Evolutionary conservation across 2,888 invertebrate genomes (phyloP).

Genomic region (Sphaeridia pumilis): DNA sequence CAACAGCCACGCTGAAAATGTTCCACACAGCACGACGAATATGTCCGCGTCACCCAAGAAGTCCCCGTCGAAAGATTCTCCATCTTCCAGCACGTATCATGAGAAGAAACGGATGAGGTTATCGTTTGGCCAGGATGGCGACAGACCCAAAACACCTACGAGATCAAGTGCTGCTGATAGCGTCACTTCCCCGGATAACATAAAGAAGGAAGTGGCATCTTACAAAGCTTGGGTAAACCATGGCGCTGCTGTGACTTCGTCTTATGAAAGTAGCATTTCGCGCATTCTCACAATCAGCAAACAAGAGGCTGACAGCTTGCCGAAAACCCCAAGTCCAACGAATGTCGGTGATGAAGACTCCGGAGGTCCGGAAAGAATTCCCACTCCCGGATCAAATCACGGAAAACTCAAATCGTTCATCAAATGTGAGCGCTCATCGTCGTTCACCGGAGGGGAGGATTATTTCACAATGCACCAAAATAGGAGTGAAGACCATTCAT

Average conservation of each 20-base stretch:
- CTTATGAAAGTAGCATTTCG: background rate
- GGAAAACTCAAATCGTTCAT: background rate
- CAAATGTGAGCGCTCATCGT: background rate
- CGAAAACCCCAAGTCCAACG: constrained; percentile 34
- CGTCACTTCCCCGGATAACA: constrained; percentile 76
- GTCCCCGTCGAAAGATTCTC: constrained; percentile 4
- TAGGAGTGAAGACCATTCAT: background rate
- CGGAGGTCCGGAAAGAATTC: constrained; percentile 1
- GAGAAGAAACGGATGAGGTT: constrained; percentile 1
- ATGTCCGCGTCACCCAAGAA: background rate
- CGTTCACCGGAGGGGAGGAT: background rate
- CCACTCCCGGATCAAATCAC: constrained; percentile 7
- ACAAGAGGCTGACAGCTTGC: constrained; percentile 8
- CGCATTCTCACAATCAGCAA: background rate
- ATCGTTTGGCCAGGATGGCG: constrained; percentile 9
- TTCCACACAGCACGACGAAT: constrained; percentile 2
- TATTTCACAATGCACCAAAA: background rate
- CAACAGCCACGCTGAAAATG: background rate
- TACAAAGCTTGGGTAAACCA: constrained; percentile 18
- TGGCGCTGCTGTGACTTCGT: background rate
- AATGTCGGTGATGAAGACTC: constrained; percentile 24
- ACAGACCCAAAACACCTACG: constrained; percentile 35
- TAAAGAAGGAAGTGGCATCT: constrained; percentile 44
- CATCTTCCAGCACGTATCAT: constrained; percentile 5
- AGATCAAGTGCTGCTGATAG: constrained; percentile 48